Percentiles rank a stretch among this genome's conserved stretches.
Evolutionary conservation across 2,888 invertebrate species (phyloP).

Genomic region (Pachycephus smyrnensis): DNA sequence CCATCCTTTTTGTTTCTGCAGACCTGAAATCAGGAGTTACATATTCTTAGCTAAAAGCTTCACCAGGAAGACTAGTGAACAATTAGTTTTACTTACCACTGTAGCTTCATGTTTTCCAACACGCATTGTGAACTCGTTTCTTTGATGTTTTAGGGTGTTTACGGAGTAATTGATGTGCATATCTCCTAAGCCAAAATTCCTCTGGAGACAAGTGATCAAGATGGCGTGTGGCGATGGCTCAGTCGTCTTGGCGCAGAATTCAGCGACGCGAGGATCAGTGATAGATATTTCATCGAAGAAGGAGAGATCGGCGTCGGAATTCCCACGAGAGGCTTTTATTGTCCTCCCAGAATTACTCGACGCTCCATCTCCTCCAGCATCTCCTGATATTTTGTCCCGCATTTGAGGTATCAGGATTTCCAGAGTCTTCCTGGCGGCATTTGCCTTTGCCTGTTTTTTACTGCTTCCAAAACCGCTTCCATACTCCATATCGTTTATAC

Average conservation of each 20-base stretch:
- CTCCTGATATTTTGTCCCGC: slow-evolving; percentile 82
- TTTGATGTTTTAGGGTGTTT: slow-evolving; percentile 88
- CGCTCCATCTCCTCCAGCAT: slow-evolving; percentile 68
- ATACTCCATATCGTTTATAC: slow-evolving; percentile 92
- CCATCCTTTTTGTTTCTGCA: slow-evolving; percentile 97
- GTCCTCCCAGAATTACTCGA: slow-evolving; percentile 63
- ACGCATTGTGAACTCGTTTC: slow-evolving; percentile 93
- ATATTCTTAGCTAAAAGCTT: neutral
- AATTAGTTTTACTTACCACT: slow-evolving; percentile 68
- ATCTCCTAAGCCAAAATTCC: slow-evolving; percentile 93
- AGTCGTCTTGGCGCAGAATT: slow-evolving; percentile 95
- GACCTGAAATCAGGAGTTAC: slow-evolving; percentile 56
- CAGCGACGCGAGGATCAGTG: slow-evolving; percentile 93
- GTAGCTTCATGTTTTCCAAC: slow-evolving; percentile 93
- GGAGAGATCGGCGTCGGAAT: slow-evolving; percentile 62
- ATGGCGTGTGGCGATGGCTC: slow-evolving; percentile 96
- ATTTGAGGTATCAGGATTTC: slow-evolving; percentile 94
- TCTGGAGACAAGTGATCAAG: slow-evolving; percentile 88
- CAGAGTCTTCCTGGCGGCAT: slow-evolving; percentile 89
- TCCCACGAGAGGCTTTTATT: slow-evolving; percentile 60
- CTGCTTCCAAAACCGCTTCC: slow-evolving; percentile 94
- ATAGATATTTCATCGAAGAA: slow-evolving; percentile 95
- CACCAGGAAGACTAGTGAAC: neutral
- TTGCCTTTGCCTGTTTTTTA: slow-evolving; percentile 96
- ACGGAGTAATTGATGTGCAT: slow-evolving; percentile 89